A percentile compares a stretch with the other conserved stretches of the same genome.
These are phyloP conservation scores for Astreopora myriophthalma DNA, from an alignment of 64 coral and sea anemone genomes.

Conservation along the genomic window DNA sequence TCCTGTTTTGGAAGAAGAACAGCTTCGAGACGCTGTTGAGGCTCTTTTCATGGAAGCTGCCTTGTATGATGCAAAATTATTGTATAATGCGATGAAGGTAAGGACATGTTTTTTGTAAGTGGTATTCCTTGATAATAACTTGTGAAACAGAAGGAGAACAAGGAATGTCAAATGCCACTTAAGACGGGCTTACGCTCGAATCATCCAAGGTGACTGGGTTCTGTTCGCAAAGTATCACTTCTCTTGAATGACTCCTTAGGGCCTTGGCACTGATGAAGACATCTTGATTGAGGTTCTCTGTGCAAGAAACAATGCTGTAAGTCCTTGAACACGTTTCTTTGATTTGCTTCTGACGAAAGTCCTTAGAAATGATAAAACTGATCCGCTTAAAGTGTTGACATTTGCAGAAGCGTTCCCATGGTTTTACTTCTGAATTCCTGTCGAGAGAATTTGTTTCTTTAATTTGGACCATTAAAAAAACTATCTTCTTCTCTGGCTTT, in stretches of 20 bases:
- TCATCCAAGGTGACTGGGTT: background rate
- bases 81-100: constrained; percentile 82
- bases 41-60: constrained; percentile 27
- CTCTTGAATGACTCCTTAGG: background rate
- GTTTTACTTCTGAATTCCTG: too few relatives aligned
- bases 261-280: constrained; percentile 81
- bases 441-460: background rate
- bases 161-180: background rate
- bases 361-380: too few relatives aligned
- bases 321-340: background rate
- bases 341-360: background rate
- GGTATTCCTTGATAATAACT: background rate
- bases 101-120: background rate
- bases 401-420: too few relatives aligned
- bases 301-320: constrained; percentile 70
- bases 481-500: background rate
- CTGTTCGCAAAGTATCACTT: background rate
- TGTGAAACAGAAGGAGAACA: background rate
- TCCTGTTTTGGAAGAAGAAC: constrained; percentile 60
- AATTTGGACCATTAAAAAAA: background rate
- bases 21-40: constrained; percentile 55
- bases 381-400: too few relatives aligned
- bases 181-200: background rate
- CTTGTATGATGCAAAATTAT: constrained; percentile 52
- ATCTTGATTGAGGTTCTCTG: constrained; percentile 79